These are phyloP conservation scores for Patagioenas fasciata DNA, from an alignment of 2,113 vertebrate species.

Conservation along the genomic window DNA sequence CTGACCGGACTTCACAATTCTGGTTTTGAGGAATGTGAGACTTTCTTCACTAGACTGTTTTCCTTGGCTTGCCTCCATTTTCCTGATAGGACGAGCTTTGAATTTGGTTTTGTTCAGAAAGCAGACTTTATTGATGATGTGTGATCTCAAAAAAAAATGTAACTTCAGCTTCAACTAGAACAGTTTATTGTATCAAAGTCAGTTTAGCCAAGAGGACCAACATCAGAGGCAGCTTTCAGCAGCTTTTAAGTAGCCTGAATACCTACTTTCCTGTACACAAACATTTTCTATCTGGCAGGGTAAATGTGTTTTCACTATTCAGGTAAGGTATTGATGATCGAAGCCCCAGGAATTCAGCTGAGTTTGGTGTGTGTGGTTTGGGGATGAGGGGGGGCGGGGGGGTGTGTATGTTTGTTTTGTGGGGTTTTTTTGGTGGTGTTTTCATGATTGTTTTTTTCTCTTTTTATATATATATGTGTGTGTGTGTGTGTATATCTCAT, in stretches of 20 bases:
- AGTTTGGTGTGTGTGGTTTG: too few relatives aligned
- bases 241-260: not conserved
- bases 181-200: not conserved
- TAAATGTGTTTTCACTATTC: not conserved
- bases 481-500: too few relatives aligned
- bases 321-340: not conserved
- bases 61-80: conserved; percentile 25
- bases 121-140: conserved; percentile 39
- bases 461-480: not conserved
- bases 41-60: conserved; percentile 40
- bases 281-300: not conserved
- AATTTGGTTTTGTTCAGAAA: conserved; percentile 19
- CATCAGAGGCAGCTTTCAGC: not conserved
- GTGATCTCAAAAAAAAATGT: not conserved
- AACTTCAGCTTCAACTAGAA: not conserved
- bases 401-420: too few relatives aligned
- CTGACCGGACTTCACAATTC: not conserved
- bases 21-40: conserved; percentile 45
- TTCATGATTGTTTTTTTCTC: too few relatives aligned
- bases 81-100: conserved; percentile 26
- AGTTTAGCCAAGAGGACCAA: not conserved
- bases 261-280: not conserved
- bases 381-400: too few relatives aligned
- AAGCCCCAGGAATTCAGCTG: not conserved
- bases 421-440: too few relatives aligned